Conservation (phyloP, 2,113 vertebrate genomes). For the Microtus ochrogaster region DNA sequence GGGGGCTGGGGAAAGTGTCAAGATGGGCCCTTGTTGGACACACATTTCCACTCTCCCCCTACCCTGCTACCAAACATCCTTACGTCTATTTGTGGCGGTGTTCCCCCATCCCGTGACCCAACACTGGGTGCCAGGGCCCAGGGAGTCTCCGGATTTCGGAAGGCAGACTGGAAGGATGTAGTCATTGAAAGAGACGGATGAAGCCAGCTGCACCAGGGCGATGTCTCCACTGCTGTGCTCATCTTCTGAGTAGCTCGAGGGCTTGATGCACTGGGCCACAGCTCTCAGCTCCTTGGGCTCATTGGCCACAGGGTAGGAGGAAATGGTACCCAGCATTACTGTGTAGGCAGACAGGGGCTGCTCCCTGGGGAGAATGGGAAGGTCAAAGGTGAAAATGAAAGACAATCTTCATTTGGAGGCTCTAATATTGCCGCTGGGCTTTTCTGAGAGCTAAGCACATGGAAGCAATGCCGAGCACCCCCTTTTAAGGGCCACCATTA, state of each 20-base stretch:
- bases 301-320: background rate
- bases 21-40: background rate
- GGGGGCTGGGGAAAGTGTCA: background rate
- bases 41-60: too few species aligned
- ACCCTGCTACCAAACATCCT: background rate
- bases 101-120: slow-evolving; percentile 62
- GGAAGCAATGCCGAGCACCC: too few species aligned
- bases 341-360: background rate
- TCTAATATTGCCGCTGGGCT: background rate
- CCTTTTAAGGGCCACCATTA: background rate
- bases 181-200: background rate
- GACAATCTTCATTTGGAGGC: background rate
- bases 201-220: background rate
- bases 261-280: background rate
- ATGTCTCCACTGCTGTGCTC: background rate
- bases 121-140: background rate
- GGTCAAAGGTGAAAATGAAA: background rate
- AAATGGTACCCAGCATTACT: slow-evolving; percentile 29
- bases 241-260: background rate
- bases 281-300: background rate
- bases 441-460: background rate
- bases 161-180: slow-evolving; percentile 65
- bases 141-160: background rate
- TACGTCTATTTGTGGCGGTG: accelerated
- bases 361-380: background rate